Evolutionary conservation across 2,797 vertebrate species (phyloP), one percentile per base, ranked within the genome.

Genomic region (Scleropages formosus): DNA sequence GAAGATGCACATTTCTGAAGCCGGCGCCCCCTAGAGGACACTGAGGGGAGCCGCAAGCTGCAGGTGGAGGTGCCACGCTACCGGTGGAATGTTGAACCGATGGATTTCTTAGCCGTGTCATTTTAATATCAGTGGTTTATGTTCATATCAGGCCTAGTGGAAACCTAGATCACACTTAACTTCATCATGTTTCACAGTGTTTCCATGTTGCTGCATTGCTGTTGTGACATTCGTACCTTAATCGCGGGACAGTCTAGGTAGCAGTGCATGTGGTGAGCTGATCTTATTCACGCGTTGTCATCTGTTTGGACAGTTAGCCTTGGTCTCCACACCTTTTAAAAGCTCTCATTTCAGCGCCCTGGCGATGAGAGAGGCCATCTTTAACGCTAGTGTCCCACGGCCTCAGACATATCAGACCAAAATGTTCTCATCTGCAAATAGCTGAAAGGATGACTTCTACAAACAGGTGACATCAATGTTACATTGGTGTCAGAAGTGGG

Each of bases 121-220:
- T 65, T 20, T 65, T 56, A 56, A 27, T 4, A 26, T 47, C 26
- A 8, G 66, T 68, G 22, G 46, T 68, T 26, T 81, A 77, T 83
- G 84, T 88, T 77, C 64, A 83, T 86, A 87, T 92, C 89, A 90
- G 90, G 91, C 91, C 85, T 81, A 70, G 39, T 78, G 75, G 82
- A 13, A 26, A 79, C 79, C 82, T 75, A 78, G 82, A 72, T 82
- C 83, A 84, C 81, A 61, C 84, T 78, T 82, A 84, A 81, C 79
- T 9, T 77, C 67, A 82, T 79, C 79, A 59, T 77, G n/a, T 75
- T 66, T 73, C 69, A 46, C 22, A 70, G 51, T 26, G 10, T 58
- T 31, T 18, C 18, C 53, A 56, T 18, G 11, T 56, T 56, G 18
- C 53, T 47, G 62, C 49, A 27, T 65, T 24, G 11, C 6, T 26